These are phyloP conservation scores for Mythimna lalbum DNA, from an alignment of 2,888 invertebrate species.

Conservation along the genomic window DNA sequence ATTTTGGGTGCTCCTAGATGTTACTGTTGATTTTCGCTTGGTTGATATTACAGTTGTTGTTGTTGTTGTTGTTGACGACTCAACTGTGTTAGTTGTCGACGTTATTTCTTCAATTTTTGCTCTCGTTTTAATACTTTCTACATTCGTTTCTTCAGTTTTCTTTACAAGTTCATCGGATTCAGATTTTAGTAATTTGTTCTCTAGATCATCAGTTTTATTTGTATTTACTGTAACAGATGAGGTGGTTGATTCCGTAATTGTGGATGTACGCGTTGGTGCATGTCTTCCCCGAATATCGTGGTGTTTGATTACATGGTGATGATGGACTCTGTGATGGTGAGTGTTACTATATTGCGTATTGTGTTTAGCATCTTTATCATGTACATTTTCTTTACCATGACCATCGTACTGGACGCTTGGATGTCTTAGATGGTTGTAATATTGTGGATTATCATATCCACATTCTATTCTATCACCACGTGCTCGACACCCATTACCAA, in stretches of 20 bases:
- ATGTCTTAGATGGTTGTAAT: constrained; percentile 22
- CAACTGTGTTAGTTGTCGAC: background rate
- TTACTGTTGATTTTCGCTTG: background rate
- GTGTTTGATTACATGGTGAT: background rate
- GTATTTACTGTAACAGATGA: background rate
- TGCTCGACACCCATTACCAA: constrained; percentile 75
- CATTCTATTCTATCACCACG: constrained; percentile 83
- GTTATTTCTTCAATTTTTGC: background rate
- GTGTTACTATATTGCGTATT: background rate
- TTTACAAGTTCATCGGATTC: constrained; percentile 4
- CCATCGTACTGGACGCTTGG: background rate
- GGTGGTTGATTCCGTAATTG: constrained; percentile 1
- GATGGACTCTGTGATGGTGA: background rate
- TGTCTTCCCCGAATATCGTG: constrained; percentile 7
- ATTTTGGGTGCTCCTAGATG: background rate
- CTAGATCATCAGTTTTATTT: constrained; percentile 13
- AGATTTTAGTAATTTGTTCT: constrained; percentile 29
- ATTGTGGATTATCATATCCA: constrained; percentile 73
- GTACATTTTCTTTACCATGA: background rate
- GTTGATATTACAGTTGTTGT: background rate
- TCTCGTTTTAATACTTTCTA: background rate
- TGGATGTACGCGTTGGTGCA: constrained; percentile 43
- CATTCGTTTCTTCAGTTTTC: background rate
- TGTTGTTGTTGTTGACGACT: background rate
- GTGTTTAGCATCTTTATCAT: background rate